phyloP scores from a whole-genome alignment of 2,113 vertebrate genomes.

The Anoura caudifer region DNA sequence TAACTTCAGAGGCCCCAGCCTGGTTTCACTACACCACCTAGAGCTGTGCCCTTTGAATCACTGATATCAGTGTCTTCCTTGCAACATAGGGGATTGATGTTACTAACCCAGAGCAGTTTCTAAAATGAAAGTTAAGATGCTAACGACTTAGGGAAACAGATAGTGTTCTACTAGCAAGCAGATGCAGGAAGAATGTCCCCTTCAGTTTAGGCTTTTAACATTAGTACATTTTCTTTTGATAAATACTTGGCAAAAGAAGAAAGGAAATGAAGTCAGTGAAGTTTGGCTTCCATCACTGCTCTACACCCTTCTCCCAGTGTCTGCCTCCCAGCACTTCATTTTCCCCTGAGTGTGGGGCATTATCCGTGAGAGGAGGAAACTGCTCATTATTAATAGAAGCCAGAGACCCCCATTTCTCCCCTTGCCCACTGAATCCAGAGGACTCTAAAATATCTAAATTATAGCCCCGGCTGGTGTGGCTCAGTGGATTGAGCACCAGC shows the following conservation, averaged over 20 bases:
- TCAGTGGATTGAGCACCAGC: too few species aligned
- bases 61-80: background rate
- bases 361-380: background rate
- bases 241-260: background rate
- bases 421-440: background rate
- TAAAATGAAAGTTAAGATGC: background rate
- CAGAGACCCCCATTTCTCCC: rapidly evolving
- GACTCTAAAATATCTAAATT: background rate
- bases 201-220: background rate
- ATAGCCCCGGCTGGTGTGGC: too few species aligned
- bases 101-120: background rate
- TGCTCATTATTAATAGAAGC: background rate
- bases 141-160: background rate
- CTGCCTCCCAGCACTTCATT: background rate
- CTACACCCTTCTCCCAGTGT: rapidly evolving
- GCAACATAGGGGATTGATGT: rapidly evolving
- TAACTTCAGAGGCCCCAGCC: background rate
- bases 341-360: background rate
- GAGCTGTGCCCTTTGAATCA: too few species aligned
- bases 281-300: background rate
- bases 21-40: background rate
- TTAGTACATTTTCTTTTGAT: background rate
- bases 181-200: background rate
- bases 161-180: background rate
- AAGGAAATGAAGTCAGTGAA: background rate